Evolutionary conservation across 2,797 vertebrate genomes (phyloP), one percentile per base, ranked within the genome.

Genomic region (Lemur catta): DNA sequence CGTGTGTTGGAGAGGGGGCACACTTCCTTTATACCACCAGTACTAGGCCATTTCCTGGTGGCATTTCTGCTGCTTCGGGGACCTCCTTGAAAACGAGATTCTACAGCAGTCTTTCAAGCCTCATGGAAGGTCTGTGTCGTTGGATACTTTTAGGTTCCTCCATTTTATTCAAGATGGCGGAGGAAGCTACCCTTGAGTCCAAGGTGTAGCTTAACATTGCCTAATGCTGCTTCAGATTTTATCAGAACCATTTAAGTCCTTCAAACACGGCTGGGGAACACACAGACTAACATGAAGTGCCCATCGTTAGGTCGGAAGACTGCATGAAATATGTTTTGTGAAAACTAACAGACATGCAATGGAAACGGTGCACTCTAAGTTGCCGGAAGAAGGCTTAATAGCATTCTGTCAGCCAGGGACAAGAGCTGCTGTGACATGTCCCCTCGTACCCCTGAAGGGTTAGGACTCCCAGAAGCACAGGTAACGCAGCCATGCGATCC

Each of bases 341-440:
- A 84, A 88, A 74, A 28, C 35, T 71, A 14, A 6, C 33, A 75
- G 79, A 17, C 14, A 20, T 12, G 33, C 65, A 28, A 14, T 4
- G 28, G 59, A 46, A 55, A n/a, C 55, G 1, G 0, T 2, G 13
- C 0, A 1, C 13, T 55, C 33, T 15, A 1, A 8, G 24, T 13
- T 48, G 46, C 57, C 7, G 1, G 75, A 55, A 72, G 5, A 26
- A 30, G 38, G 48, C 20, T 0, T 0, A 24, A 12, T 18, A 11
- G 61, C 5, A 0, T 65, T 61, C 67, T 11, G 24, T 52, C 69
- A 7, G 59, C 28, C 6, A 6, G 38, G 71, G 59, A 43, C 1
- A 14, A 41, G 48, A 55, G 67, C 57, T 46, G 57, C 61, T 72
- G 78, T 11, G 35, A 48, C 1, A 1, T 4, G 59, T 74, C 48